Evolutionary conservation across 1,140 invertebrate genomes (phyloP), one percentile per base, ranked within the genome.

Genomic region (Neodiprion lecontei): DNA sequence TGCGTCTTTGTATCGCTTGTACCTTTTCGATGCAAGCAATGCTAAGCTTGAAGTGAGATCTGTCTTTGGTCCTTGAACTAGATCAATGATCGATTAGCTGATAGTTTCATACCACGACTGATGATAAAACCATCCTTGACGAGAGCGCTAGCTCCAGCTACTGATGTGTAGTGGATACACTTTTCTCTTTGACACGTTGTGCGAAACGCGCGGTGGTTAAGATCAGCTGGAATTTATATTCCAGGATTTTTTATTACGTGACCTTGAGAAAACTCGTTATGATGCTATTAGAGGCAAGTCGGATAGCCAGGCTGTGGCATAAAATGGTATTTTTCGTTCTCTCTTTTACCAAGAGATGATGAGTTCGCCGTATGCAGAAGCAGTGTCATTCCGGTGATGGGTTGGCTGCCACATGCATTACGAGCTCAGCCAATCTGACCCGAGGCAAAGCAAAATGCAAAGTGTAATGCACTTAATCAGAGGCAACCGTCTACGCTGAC

Each of bases 241-340:
- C 53, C n/a, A 61, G 53, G 53, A 12, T 61, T 5, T 61, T 17
- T 23, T 71, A n/a, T 48, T 9, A 53, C 14, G 7, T 47, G 48
- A 71, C 48, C 5, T 40, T 7, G 70, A 49, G 70, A 14, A 71
- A 71, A 71, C 28, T 71, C 70, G 50, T 71, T 71, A 71, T 71
- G 48, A 71, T 71, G 70, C 70, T 49, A 71, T 71, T 71, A 71
- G 70, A 49, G 48, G n/a, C 70, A 71, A 28, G n/a, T 71, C 48
- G 70, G 28, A 40, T 71, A 23, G 70, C 70, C 47, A 14, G 12
- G 23, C 70, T 50, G 70, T 50, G 70, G 28, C 12, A 71, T 71
- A 71, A 71, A 23, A 48, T 5, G 0, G 23, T 71, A 23, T 71
- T 48, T 71, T 71, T 71, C 70, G 4, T n/a, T 23, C 14, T 14